Conservation (phyloP, 2,113 vertebrate species). For the Xenus cinereus region DNA sequence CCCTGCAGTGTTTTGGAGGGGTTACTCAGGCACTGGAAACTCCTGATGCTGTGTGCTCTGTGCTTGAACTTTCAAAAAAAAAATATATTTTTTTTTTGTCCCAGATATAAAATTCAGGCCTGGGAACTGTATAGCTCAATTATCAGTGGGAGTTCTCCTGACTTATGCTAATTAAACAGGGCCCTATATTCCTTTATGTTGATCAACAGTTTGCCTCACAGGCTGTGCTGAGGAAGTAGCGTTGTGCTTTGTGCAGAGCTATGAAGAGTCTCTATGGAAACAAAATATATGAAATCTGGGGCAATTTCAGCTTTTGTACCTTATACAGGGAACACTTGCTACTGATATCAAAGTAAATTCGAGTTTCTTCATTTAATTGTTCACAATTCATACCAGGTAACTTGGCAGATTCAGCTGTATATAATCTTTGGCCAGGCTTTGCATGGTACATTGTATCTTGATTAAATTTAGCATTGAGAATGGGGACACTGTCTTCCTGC, state of each 20-base stretch:
- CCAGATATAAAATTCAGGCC: background rate
- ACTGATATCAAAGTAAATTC: background rate
- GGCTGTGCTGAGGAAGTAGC: background rate
- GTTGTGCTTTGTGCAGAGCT: background rate
- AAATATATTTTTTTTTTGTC: no score
- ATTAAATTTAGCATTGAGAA: constrained; percentile 17
- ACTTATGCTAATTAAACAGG: background rate
- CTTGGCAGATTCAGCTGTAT: background rate
- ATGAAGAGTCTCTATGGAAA: constrained; percentile 31
- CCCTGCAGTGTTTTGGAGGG: background rate
- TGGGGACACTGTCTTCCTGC: background rate
- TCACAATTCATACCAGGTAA: background rate
- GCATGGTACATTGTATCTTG: background rate
- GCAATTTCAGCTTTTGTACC: background rate
- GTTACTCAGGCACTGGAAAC: background rate
- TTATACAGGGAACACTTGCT: background rate
- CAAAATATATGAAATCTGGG: background rate
- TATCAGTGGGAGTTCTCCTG: background rate
- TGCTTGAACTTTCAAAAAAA: background rate
- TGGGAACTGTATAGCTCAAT: background rate
- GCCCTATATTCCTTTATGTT: background rate
- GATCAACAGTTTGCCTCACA: background rate
- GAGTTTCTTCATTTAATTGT: background rate
- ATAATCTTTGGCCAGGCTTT: background rate
- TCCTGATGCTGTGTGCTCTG: background rate